Conservation (phyloP, 2,888 invertebrate species). For the Ditula angustiorana region DNA sequence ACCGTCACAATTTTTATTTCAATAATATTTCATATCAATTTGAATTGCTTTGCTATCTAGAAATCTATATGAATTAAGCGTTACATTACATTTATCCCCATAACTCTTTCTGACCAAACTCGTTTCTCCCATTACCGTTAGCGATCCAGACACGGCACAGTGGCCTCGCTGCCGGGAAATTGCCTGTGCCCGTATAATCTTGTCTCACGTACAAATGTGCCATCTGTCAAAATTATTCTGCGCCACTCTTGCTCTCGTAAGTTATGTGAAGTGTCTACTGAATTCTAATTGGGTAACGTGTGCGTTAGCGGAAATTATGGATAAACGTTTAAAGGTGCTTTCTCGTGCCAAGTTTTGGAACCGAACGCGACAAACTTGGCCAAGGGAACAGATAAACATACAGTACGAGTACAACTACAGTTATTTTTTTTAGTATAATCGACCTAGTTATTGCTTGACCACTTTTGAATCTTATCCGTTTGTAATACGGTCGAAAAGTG, state of each 20-base stretch:
- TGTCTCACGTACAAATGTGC: slow-evolving; percentile 29
- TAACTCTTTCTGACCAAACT: background rate
- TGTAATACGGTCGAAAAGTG: too few relatives aligned
- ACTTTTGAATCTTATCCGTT: too few relatives aligned
- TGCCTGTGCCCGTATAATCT: slow-evolving; percentile 21
- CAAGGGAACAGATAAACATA: too few relatives aligned
- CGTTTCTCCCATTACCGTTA: background rate
- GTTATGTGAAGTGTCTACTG: slow-evolving; percentile 25
- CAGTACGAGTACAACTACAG: too few relatives aligned
- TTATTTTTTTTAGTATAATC: too few relatives aligned
- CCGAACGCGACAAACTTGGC: too few relatives aligned
- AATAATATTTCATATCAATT: too few relatives aligned
- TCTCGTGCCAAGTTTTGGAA: background rate
- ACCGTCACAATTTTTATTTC: too few relatives aligned
- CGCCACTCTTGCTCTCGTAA: slow-evolving; percentile 30
- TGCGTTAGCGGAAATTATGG: slow-evolving; percentile 16
- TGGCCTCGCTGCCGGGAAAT: background rate
- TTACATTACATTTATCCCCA: background rate
- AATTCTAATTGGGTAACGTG: slow-evolving; percentile 30
- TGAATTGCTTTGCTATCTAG: too few relatives aligned
- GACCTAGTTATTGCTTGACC: too few relatives aligned
- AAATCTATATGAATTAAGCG: too few relatives aligned
- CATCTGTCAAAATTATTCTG: slow-evolving; percentile 39
- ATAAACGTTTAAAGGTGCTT: background rate
- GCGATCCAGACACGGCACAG: slow-evolving; percentile 10